A percentile compares a stretch with the other conserved stretches of the same genome.
Evolutionary conservation across 2,888 invertebrate species (phyloP).

Genomic region (Cosmorhoe ocellata): DNA sequence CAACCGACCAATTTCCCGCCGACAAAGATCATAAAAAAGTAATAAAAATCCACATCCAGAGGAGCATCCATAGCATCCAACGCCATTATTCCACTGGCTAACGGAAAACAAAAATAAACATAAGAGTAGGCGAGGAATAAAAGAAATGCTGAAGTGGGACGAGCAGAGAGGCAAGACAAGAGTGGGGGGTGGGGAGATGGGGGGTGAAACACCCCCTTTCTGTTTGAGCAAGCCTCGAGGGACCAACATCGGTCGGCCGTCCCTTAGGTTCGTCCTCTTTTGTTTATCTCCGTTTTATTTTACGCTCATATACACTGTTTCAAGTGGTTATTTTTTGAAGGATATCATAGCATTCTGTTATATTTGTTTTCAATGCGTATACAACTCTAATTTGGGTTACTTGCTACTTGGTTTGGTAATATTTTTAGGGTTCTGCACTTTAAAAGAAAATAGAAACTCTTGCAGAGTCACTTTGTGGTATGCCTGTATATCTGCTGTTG

Average conservation of each 20-base stretch:
- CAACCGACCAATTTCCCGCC: slow-evolving; percentile 20
- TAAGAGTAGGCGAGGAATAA: slow-evolving; percentile 77
- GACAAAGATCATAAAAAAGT: slow-evolving; percentile 29
- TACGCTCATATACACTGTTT: slow-evolving; percentile 48
- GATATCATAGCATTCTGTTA: slow-evolving; percentile 26
- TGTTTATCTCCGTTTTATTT: slow-evolving; percentile 71
- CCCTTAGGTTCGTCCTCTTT: slow-evolving; percentile 59
- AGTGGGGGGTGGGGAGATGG: slow-evolving; percentile 31
- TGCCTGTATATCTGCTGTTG: no score
- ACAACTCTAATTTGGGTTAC: slow-evolving; percentile 22
- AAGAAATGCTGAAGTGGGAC: slow-evolving; percentile 78
- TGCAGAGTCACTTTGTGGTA: not conserved
- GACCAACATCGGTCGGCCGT: slow-evolving; percentile 48
- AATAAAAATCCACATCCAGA: slow-evolving; percentile 29
- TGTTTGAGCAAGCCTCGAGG: slow-evolving; percentile 49
- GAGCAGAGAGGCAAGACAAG: slow-evolving; percentile 62
- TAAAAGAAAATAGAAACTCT: no score
- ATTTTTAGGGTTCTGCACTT: no score
- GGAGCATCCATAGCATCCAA: slow-evolving; percentile 54
- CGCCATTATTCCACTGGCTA: slow-evolving; percentile 75
- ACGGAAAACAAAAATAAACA: slow-evolving; percentile 81
- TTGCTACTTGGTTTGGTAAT: slow-evolving; percentile 1
- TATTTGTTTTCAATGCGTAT: slow-evolving; percentile 28
- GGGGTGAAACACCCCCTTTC: slow-evolving; percentile 32
- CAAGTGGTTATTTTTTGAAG: slow-evolving; percentile 38